These are phyloP conservation scores for Hemaris fuciformis DNA, from an alignment of 2,888 invertebrate species.

Conservation along the genomic window DNA sequence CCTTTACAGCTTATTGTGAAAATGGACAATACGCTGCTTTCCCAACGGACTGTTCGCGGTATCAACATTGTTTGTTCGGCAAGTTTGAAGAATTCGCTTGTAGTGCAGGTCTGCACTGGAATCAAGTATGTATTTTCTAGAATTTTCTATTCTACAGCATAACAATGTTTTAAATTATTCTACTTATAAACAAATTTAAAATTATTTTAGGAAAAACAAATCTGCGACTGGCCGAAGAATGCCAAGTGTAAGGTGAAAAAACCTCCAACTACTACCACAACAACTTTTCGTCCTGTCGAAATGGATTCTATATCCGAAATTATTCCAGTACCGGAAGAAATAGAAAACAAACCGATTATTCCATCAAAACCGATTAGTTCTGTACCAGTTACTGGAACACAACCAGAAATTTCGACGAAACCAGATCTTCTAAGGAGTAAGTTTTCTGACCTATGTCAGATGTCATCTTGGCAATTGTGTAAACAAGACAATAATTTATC, in stretches of 20 bases:
- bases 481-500: too few relatives aligned
- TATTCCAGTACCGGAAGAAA: conserved; percentile 18
- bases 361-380: conserved; percentile 37
- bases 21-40: conserved; percentile 84
- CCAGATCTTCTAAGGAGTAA: conserved; percentile 63
- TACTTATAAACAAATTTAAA: neutral
- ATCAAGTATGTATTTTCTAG: conserved; percentile 70
- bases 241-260: conserved; percentile 80
- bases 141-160: neutral
- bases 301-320: conserved; percentile 28
- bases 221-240: conserved; percentile 87
- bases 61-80: conserved; percentile 90
- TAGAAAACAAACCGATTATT: conserved; percentile 22
- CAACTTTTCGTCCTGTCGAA: conserved; percentile 37
- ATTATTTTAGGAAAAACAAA: conserved; percentile 73
- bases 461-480: neutral
- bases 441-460: too few relatives aligned
- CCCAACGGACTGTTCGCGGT: conserved; percentile 87
- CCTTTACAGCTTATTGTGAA: conserved; percentile 73
- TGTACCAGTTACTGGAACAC: conserved; percentile 58
- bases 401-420: conserved; percentile 43
- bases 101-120: conserved; percentile 87
- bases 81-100: conserved; percentile 87
- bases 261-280: conserved; percentile 44
- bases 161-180: neutral